phyloP scores from a whole-genome alignment of 2,888 invertebrate species.

The Spilarctia lutea region DNA sequence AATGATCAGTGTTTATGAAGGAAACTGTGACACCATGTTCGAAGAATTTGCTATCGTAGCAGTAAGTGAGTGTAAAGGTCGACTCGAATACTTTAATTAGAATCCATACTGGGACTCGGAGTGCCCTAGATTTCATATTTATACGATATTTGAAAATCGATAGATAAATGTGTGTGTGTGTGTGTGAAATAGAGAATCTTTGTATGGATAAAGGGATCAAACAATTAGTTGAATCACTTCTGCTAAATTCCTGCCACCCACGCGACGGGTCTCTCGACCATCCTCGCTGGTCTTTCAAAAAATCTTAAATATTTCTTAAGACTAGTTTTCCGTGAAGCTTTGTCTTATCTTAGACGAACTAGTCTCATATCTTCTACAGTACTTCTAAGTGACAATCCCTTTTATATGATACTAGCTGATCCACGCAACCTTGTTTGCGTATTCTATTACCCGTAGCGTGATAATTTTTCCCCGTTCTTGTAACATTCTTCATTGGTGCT shows the following conservation, averaged over 20 bases:
- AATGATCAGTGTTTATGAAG: conserved; percentile 2
- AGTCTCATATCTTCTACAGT: too few relatives aligned
- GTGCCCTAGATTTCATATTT: conserved; percentile 3
- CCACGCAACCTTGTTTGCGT: too few relatives aligned
- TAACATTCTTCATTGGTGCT: too few relatives aligned
- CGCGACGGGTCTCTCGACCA: too few relatives aligned
- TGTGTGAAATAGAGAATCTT: not conserved
- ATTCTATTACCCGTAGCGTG: too few relatives aligned
- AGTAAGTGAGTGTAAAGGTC: not conserved
- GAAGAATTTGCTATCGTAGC: not conserved
- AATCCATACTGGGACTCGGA: not conserved
- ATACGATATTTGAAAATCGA: not conserved
- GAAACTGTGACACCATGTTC: not conserved
- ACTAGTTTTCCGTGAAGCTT: too few relatives aligned
- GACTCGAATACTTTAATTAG: not conserved
- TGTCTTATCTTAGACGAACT: too few relatives aligned
- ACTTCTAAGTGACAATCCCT: not conserved
- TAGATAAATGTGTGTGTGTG: not conserved
- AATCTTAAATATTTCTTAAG: too few relatives aligned
- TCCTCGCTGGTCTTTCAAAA: not conserved
- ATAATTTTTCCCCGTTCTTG: too few relatives aligned
- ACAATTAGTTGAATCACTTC: not conserved
- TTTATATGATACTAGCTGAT: not conserved
- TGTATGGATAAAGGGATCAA: too few relatives aligned
- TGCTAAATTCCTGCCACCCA: not conserved